Evolutionary conservation across 2,113 vertebrate genomes (phyloP).

Genomic region (Laticauda colubrina): DNA sequence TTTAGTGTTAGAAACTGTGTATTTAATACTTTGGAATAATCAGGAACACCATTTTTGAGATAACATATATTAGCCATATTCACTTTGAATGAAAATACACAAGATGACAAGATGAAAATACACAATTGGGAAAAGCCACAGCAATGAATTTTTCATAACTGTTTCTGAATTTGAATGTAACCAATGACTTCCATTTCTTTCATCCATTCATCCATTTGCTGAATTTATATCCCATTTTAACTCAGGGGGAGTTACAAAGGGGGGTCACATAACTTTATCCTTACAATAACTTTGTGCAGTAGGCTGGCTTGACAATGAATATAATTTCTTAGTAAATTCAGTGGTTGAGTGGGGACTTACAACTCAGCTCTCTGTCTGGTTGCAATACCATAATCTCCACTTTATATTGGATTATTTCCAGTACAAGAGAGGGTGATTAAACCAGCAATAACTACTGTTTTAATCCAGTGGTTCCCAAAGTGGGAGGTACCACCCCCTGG

Average conservation of each 20-base stretch:
- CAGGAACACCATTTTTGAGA: constrained; percentile 47
- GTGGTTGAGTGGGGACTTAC: background rate
- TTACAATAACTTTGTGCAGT: background rate
- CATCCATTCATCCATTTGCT: background rate
- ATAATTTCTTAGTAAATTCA: background rate
- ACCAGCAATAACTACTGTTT: background rate
- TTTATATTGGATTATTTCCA: background rate
- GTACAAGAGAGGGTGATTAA: background rate
- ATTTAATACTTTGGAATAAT: constrained; percentile 30
- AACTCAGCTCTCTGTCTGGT: background rate
- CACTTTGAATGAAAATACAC: background rate
- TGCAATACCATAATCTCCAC: background rate
- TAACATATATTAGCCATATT: constrained; percentile 50
- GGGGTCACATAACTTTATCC: background rate
- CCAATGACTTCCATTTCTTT: background rate
- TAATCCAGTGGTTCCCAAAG: background rate
- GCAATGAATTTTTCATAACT: background rate
- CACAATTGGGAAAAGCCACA: constrained; percentile 35
- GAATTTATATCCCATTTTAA: background rate
- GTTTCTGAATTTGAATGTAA: constrained; percentile 25
- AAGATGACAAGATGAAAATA: constrained; percentile 35
- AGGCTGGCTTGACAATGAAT: background rate
- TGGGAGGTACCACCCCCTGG: too few relatives aligned
- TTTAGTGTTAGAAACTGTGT: constrained; percentile 46
- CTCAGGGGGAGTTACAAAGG: background rate